A percentile compares a stretch with the other conserved stretches of the same genome.
Conservation (phyloP, 2,888 invertebrate species). For the Lochmaea crataegi region DNA sequence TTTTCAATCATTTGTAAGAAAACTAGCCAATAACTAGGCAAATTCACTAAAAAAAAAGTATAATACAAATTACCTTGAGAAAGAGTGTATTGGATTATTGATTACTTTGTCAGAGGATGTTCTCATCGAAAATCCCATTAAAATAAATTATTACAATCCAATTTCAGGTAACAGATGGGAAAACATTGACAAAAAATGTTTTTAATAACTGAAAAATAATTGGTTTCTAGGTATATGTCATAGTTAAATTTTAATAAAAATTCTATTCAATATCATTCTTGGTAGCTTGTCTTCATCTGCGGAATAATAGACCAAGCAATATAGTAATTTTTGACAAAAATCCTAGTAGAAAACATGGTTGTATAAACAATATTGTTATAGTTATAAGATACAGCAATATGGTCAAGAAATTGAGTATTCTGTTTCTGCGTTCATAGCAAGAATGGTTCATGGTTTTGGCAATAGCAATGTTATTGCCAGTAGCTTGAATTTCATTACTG, state of each 20-base stretch:
- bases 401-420: too few relatives aligned
- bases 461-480: too few relatives aligned
- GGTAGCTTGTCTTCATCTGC: too few relatives aligned
- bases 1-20: neutral
- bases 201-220: neutral
- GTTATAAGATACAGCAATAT: too few relatives aligned
- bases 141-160: constrained; percentile 12
- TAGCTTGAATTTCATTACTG: too few relatives aligned
- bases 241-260: neutral
- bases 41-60: neutral
- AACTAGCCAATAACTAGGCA: neutral
- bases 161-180: neutral
- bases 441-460: too few relatives aligned
- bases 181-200: neutral
- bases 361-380: too few relatives aligned
- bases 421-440: too few relatives aligned
- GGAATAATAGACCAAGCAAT: too few relatives aligned
- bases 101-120: constrained; percentile 1
- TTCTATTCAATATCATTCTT: too few relatives aligned
- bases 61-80: constrained; percentile 11
- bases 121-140: constrained; percentile 10
- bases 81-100: constrained; percentile 8
- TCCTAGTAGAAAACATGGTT: too few relatives aligned
- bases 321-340: too few relatives aligned
- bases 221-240: neutral